A percentile compares a stretch with the other conserved stretches of the same genome.
These are phyloP conservation scores for Enteromius viviparus DNA, from an alignment of 2,797 vertebrate genomes.

Conservation along the genomic window DNA sequence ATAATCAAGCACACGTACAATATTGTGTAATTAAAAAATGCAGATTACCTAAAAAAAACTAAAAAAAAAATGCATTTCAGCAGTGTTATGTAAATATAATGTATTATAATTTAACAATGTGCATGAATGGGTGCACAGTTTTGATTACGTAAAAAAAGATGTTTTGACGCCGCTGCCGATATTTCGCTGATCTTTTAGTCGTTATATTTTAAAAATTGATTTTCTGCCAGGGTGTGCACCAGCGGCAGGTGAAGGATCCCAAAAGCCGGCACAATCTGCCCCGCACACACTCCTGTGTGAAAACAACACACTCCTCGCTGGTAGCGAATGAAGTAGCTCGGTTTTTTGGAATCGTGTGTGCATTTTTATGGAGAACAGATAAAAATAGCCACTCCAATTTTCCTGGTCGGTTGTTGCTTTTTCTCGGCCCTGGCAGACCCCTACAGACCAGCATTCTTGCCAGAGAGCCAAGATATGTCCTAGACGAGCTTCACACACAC, in stretches of 20 bases:
- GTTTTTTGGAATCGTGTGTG: constrained; percentile 41
- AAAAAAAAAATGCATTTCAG: neutral
- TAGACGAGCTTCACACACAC: constrained; percentile 57
- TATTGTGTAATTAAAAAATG: neutral
- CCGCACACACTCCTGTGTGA: constrained; percentile 49
- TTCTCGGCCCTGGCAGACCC: constrained; percentile 66
- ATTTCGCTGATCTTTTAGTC: constrained; percentile 15
- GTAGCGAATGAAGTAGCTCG: constrained; percentile 28
- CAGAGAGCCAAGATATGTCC: constrained; percentile 65
- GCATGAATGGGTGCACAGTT: neutral
- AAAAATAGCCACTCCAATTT: constrained; percentile 66
- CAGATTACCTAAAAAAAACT: neutral
- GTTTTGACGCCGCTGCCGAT: neutral
- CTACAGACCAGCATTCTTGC: constrained; percentile 67
- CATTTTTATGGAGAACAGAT: constrained; percentile 58
- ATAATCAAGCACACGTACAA: neutral
- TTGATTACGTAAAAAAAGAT: neutral
- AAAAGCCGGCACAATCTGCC: constrained; percentile 46
- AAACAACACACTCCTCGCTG: constrained; percentile 36
- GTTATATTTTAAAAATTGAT: constrained; percentile 27
- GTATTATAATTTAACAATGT: neutral
- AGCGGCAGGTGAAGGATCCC: constrained; percentile 54
- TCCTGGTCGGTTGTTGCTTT: constrained; percentile 63
- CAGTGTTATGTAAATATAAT: neutral
- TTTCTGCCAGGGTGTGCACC: constrained; percentile 48